Base-by-base conservation (phyloP, 2,797 vertebrate genomes). In the Gorsachius magnificus region DNA sequence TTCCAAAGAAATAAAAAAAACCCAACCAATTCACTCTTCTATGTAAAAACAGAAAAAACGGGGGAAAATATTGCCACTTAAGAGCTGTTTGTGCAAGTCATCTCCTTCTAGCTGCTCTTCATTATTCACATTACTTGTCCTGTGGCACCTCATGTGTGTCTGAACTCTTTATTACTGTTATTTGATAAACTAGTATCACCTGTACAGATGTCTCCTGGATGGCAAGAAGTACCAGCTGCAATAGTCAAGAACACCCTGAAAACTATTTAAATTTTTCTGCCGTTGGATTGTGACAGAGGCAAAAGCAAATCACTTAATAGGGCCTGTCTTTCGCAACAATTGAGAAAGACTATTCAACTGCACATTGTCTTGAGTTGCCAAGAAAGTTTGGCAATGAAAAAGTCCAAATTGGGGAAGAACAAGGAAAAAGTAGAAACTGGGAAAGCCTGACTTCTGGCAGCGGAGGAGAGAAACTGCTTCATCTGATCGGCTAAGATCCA, bases 391-490 rank as follows among this genome's bases (percentile, higher is more conserved):
- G 87, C 85, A 91, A 31, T 10, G 66, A 65, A 19, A 75, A 85
- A 71, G 65, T 41, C 81, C 71, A 83, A 83, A 83, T 0, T 58
- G 77, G n/a, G 87, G 69, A 91, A 94, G 84, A 89, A 92, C 33
- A 81, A 86, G 69, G 76, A 4, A 69, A 79, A 92, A 35, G 45
- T 79, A 63, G 78, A 78, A 93, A 81, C 65, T 61, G 79, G 87
- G 76, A 89, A 85, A 93, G 81, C 83, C 92, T 92, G 81, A 70
- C 78, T 96, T 50, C 26, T 89, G 87, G 83, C 83, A 94, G 78
- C 3, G 0, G 38, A 64, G 83, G 58, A 57, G 77, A 90, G 63
- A 64, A 85, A 60, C 35, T 45, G 60, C 66, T 87, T 88, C 89
- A 89, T 85, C 64, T 85, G 81, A 80, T 92, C 92, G 91, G 84